Base-by-base conservation (phyloP, 2,888 invertebrate species). In the Aricia artaxerxes region DNA sequence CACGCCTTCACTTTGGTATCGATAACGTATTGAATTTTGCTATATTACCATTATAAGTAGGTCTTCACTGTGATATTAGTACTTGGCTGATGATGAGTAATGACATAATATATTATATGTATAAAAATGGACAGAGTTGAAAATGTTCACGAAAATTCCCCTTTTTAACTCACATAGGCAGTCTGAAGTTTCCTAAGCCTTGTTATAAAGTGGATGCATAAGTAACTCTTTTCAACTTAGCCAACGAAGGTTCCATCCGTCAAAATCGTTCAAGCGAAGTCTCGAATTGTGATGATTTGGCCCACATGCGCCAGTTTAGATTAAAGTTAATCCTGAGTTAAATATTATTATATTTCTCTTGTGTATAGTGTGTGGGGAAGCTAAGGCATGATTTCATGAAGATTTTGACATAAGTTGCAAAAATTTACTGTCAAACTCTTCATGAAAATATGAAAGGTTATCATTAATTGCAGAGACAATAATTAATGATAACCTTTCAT, bases 131-230 rank as follows among this genome's bases (percentile, higher is more conserved):
- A 53, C 4, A 53, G 4, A 53, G 13, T 53, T 53, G 13, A 13
- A 53, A 11, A 53, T 53, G 11, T 53, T 16, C 13, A 4, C 13
- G 13, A n/a, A 60, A 60, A n/a, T 13, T 60, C 6, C n/a, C 60
- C 61, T 6, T 61, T 24, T 61, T 7, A 61, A 61, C 61, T 61
- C 6, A 24, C n/a, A 61, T 4, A 24, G n/a, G 2, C 61, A 6
- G 16, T 61, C 7, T n/a, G 13, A n/a, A 61, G 61, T 61, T 24
- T 60, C 24, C 61, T 61, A 61, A 61, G n/a, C 16, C 61, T n/a
- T 61, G 61, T 57, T 57, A 16, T 24, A 61, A 61, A 61, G 61
- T 61, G 61, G n/a, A 57, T 57, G 61, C 61, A 61, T 61, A 24
- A 61, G 61, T 61, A 24, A 61, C 61, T 61, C 24, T 24, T n/a